Conservation (phyloP, 2,113 vertebrate species). For the Oxyruncus cristatus region DNA sequence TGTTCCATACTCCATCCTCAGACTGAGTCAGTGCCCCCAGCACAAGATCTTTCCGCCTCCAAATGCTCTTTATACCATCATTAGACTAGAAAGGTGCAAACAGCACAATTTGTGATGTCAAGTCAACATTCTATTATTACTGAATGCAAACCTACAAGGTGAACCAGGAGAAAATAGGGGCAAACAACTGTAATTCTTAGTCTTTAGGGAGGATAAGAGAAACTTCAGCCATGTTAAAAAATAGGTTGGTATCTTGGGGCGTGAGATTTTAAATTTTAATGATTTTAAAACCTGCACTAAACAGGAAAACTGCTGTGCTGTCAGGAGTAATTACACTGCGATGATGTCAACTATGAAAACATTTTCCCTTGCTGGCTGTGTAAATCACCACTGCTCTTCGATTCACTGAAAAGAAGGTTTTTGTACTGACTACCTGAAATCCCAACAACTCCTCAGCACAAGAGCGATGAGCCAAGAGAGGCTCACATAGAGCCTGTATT, state of each 20-base stretch:
- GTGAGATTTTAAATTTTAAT: background rate
- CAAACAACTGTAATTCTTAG: background rate
- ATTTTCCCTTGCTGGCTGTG: background rate
- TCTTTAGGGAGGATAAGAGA: accelerated
- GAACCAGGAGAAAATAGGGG: background rate
- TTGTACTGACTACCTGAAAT: background rate
- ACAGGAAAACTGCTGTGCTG: background rate
- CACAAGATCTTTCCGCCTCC: background rate
- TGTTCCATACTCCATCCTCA: background rate
- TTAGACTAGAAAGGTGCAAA: conserved; percentile 1
- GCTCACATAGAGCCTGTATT: background rate
- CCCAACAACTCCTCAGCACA: background rate
- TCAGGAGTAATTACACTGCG: background rate
- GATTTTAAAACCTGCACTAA: background rate
- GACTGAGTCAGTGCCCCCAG: conserved; percentile 40
- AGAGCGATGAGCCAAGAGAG: background rate
- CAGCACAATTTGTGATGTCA: background rate
- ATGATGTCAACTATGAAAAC: background rate
- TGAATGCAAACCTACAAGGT: background rate
- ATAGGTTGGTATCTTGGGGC: background rate
- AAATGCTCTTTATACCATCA: background rate
- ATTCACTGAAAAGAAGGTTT: background rate
- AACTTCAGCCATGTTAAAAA: background rate
- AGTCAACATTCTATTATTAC: background rate
- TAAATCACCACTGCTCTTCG: background rate